Evolutionary conservation across 2,888 invertebrate species (phyloP).

Genomic region (Zelleria hepariella): DNA sequence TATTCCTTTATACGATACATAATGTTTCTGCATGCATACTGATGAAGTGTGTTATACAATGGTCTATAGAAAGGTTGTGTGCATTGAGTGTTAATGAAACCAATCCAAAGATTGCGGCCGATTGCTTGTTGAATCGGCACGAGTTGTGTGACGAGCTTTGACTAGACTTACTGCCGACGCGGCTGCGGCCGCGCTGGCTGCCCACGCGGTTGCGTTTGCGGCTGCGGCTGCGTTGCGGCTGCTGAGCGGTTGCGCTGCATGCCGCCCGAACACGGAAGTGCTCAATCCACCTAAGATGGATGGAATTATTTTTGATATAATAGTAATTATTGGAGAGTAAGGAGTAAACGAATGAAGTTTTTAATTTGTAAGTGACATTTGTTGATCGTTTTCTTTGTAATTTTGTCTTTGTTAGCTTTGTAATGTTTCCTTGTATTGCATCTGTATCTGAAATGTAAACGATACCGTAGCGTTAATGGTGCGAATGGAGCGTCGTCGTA

Average conservation of each 20-base stretch:
- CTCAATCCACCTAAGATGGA: constrained; percentile 30
- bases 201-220: constrained; percentile 7
- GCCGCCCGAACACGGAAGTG: constrained; percentile 24
- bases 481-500: constrained; percentile 35
- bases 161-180: constrained; percentile 16
- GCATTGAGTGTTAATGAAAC: constrained; percentile 45
- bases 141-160: constrained; percentile 21
- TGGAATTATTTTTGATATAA: constrained; percentile 60
- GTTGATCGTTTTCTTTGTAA: constrained; percentile 69
- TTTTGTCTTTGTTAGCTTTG: constrained; percentile 69
- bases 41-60: constrained; percentile 29
- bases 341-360: constrained; percentile 55
- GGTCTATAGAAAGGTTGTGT: constrained; percentile 28
- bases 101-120: constrained; percentile 48
- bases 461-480: constrained; percentile 47
- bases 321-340: constrained; percentile 62
- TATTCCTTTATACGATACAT: constrained; percentile 33
- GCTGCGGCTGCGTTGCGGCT: constrained; percentile 13
- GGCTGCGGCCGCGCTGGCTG: neutral
- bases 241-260: constrained; percentile 13
- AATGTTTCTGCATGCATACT: constrained; percentile 38
- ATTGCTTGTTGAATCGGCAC: constrained; percentile 7
- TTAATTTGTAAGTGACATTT: constrained; percentile 69
- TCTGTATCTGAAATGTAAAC: constrained; percentile 32
- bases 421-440: constrained; percentile 57